A percentile compares a stretch with the other conserved stretches of the same genome.
Evolutionary conservation across 2,888 invertebrate genomes (phyloP).

Genomic region (Podotricha telesiphe): DNA sequence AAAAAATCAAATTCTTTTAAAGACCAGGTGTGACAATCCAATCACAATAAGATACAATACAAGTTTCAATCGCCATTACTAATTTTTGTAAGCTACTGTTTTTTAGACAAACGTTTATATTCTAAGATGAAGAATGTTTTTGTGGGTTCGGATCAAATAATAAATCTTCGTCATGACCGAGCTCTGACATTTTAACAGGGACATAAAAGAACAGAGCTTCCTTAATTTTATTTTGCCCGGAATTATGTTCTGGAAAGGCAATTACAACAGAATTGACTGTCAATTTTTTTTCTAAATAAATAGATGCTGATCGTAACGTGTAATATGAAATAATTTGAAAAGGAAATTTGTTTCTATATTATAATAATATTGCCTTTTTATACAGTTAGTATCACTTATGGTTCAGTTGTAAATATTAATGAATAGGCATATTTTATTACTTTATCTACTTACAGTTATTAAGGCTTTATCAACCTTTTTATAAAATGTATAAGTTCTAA

Average conservation of each 20-base stretch:
- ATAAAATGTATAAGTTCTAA: not conserved
- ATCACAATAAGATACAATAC: slow-evolving; percentile 21
- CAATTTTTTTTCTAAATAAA: slow-evolving; percentile 32
- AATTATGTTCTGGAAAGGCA: slow-evolving; percentile 35
- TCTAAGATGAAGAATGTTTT: slow-evolving; percentile 36
- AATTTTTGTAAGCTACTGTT: slow-evolving; percentile 33
- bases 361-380: not conserved
- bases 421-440: no score
- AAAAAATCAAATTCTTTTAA: slow-evolving; percentile 9
- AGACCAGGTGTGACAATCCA: slow-evolving; percentile 16
- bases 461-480: no score
- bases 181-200: slow-evolving; percentile 43
- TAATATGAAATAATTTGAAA: slow-evolving; percentile 7
- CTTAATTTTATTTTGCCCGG: slow-evolving; percentile 39
- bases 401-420: not conserved
- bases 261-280: slow-evolving; percentile 32
- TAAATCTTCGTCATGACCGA: slow-evolving; percentile 42
- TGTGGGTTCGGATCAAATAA: slow-evolving; percentile 38
- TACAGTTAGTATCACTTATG: not conserved
- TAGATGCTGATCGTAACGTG: slow-evolving; percentile 19
- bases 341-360: not conserved
- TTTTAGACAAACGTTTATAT: slow-evolving; percentile 23
- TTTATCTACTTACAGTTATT: no score
- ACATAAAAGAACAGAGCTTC: slow-evolving; percentile 40
- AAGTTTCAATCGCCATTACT: slow-evolving; percentile 32